Base-by-base conservation (phyloP, 1,140 invertebrate species). In the Hyposmocoma kahamanoa region DNA sequence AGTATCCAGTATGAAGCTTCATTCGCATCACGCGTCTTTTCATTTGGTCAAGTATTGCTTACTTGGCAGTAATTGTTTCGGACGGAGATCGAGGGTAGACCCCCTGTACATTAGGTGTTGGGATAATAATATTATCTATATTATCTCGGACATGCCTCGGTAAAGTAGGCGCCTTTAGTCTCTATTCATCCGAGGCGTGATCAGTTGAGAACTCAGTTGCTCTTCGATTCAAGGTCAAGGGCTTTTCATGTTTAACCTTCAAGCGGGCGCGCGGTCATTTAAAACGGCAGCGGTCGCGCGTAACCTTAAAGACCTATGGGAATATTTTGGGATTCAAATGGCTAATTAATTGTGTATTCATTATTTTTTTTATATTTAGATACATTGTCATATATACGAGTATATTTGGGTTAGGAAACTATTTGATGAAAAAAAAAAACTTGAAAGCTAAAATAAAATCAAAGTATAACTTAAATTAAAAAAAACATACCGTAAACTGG, bases 251-350 rank as follows among this genome's bases (percentile, higher is more conserved):
- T n/a, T 57, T 50, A 53, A 62, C 60, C 50, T 51, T 59, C 53
- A 56, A 63, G 53, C 56, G 50, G 48, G 50, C 50, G 56, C 50
- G 50, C 44, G 42, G 56, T 59, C 53, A 43, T 56, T 56, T 59
- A 45, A 56, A 63, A 54, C 56, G 51, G 50, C 9, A 63, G 61
- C 49, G 49, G 48, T 26, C 53, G 53, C 54, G 39, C 53, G 55
- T 58, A 61, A 56, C 50, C 54, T 18, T 43, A 50, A 59, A 59
- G 51, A 59, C 45, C 24, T 59, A 45, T 47, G 22, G 34, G 26
- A 50, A 54, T 46, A 59, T 43, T 22, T 59, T 41, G 42, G 22
- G 42, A 26, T 50, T 53, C 20, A 50, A 53, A 50, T 26, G 43
- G 32, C 42, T 18, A 50, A 50, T 43, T 43, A 50, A 47, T 53